phyloP scores from a whole-genome alignment of 2,113 vertebrate genomes.

The Hipposideros armiger region DNA sequence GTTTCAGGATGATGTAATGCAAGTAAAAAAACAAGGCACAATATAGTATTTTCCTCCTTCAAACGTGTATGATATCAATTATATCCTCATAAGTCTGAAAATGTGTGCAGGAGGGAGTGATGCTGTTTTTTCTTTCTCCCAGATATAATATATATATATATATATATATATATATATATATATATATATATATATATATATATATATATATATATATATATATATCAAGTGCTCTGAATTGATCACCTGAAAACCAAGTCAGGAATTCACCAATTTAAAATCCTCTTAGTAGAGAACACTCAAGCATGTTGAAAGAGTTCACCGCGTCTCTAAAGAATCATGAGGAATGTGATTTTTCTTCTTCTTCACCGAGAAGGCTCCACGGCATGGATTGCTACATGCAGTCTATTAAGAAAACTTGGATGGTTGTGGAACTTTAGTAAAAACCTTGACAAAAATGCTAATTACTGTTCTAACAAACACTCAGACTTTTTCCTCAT shows the following conservation, averaged over 20 bases:
- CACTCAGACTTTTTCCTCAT: background rate
- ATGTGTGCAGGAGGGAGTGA: background rate
- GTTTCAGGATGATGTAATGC: background rate
- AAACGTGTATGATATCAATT: background rate
- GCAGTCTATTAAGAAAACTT: conserved; percentile 4
- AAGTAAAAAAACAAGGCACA: background rate
- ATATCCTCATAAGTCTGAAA: background rate
- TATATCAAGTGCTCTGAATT: background rate
- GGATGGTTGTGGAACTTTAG: background rate
- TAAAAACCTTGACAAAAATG: conserved; percentile 44
- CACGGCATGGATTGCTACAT: background rate
- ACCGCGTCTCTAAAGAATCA: background rate
- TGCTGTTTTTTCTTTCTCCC: background rate
- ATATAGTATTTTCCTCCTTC: background rate
- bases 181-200: background rate
- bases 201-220: too few species aligned
- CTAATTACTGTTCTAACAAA: background rate
- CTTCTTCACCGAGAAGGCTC: background rate
- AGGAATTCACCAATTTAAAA: background rate
- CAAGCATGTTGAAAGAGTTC: background rate
- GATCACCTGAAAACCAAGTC: background rate
- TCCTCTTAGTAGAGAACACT: background rate
- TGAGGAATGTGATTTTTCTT: background rate
- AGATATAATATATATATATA: background rate
- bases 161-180: background rate